Percentiles rank a stretch among this genome's conserved stretches.
Conservation (phyloP, 2,113 vertebrate species). For the Microcebus lehilahytsara region DNA sequence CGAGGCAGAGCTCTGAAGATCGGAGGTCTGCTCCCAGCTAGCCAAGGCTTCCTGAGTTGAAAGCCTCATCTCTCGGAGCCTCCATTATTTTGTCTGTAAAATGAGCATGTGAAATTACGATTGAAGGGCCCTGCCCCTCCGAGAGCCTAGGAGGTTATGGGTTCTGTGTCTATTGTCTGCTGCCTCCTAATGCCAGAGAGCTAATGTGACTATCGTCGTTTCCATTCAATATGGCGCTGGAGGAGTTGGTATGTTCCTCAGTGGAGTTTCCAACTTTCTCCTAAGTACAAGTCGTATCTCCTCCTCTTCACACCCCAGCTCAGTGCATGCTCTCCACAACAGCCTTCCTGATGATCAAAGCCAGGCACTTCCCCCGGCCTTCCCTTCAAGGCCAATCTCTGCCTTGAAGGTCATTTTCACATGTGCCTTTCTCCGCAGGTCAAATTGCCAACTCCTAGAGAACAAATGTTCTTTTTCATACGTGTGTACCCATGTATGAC, state of each 20-base stretch:
- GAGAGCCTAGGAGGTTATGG: neutral
- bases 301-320: neutral
- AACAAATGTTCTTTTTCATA: neutral
- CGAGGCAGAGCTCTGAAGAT: neutral
- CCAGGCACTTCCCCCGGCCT: accelerated
- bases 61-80: neutral
- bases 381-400: neutral
- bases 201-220: neutral
- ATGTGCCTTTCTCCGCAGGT: neutral
- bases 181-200: neutral
- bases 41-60: neutral
- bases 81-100: neutral
- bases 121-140: neutral
- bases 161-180: neutral
- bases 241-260: neutral
- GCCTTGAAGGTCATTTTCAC: neutral
- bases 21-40: neutral
- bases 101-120: neutral
- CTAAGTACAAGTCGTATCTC: neutral
- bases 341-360: neutral
- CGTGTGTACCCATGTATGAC: neutral
- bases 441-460: neutral
- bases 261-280: neutral
- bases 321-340: accelerated
- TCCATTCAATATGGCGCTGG: neutral